These are phyloP conservation scores for Camelus bactrianus DNA, from an alignment of 2,113 vertebrate genomes.

Conservation along the genomic window DNA sequence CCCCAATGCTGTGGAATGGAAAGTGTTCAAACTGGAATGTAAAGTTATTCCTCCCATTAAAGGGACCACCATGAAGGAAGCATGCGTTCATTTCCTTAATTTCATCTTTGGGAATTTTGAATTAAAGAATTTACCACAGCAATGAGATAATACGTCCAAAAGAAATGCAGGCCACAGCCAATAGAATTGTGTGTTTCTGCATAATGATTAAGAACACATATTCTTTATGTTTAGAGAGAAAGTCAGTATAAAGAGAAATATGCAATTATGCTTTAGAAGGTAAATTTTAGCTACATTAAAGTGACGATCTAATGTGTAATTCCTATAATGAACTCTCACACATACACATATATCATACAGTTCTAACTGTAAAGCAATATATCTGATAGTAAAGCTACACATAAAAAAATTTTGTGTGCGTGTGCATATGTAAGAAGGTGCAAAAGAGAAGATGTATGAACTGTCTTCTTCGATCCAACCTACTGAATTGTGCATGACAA, in stretches of 20 bases:
- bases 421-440: neutral
- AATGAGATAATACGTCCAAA: neutral
- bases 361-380: conserved; percentile 41
- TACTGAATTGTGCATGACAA: conserved; percentile 33
- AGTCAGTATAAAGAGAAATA: neutral
- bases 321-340: neutral
- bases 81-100: neutral
- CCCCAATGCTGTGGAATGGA: neutral
- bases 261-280: neutral
- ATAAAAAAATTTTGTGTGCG: neutral
- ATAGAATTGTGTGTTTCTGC: neutral
- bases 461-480: conserved; percentile 1
- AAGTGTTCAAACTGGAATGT: neutral
- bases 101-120: neutral
- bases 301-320: neutral
- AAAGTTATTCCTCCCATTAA: neutral
- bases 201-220: neutral
- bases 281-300: neutral
- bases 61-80: neutral
- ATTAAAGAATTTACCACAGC: neutral
- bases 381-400: neutral
- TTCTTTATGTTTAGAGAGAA: conserved; percentile 4
- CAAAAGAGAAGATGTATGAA: neutral
- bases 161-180: neutral
- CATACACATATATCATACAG: neutral